Conservation (phyloP, 2,888 invertebrate species). For the Lasioglossum malachurum region DNA sequence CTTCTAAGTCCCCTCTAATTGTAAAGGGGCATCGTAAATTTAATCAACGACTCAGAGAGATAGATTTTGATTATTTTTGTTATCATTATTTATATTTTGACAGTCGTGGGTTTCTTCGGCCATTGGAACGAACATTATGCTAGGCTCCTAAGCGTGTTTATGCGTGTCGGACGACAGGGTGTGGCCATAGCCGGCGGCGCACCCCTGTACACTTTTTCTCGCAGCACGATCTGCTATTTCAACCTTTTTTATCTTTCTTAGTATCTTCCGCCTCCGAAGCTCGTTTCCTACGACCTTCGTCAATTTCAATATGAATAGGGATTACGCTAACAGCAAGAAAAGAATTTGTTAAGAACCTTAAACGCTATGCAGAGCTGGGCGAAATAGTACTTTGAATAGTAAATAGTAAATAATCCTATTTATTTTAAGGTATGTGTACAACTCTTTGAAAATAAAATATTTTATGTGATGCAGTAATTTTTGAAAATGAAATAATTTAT, state of each 20-base stretch:
- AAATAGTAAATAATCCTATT: too few relatives aligned
- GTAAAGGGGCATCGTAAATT: background rate
- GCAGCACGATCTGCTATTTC: background rate
- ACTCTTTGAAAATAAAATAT: too few relatives aligned
- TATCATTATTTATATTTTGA: background rate
- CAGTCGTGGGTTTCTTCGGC: background rate
- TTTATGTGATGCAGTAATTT: too few relatives aligned
- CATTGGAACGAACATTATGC: background rate
- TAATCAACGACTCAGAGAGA: background rate
- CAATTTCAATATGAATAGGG: too few relatives aligned
- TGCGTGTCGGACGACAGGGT: slow-evolving; percentile 27
- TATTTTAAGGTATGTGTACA: too few relatives aligned
- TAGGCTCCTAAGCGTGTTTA: slow-evolving; percentile 9
- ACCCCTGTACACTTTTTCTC: slow-evolving; percentile 24
- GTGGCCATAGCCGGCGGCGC: slow-evolving; percentile 24
- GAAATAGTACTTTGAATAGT: too few relatives aligned
- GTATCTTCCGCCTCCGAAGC: background rate
- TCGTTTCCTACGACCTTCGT: too few relatives aligned
- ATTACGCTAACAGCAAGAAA: background rate
- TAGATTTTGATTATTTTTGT: background rate
- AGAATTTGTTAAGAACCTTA: background rate
- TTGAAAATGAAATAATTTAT: too few relatives aligned
- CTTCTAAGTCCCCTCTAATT: background rate
- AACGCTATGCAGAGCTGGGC: too few relatives aligned
- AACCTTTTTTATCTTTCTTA: slow-evolving; percentile 8